Conservation (phyloP, 1,140 invertebrate species). For the Lanistes nyassanus region DNA sequence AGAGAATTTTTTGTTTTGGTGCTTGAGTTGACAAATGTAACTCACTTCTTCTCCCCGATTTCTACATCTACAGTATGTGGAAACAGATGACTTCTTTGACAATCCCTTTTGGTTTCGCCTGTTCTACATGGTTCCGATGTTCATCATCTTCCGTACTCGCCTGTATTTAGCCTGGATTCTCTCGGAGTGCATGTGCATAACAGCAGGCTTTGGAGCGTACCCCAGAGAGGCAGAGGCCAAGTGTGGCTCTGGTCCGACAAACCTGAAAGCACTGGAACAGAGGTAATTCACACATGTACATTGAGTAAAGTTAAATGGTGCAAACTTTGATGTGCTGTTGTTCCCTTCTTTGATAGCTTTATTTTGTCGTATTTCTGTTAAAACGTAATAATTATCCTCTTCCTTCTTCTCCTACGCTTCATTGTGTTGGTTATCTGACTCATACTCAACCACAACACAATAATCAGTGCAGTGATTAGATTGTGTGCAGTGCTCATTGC, state of each 20-base stretch:
- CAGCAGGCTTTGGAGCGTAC: conserved; percentile 90
- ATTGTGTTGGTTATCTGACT: no score
- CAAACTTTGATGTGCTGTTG: no score
- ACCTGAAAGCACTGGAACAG: conserved; percentile 65
- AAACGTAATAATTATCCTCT: no score
- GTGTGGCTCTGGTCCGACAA: conserved; percentile 84
- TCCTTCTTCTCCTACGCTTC: no score
- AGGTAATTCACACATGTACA: not conserved
- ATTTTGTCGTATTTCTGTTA: no score
- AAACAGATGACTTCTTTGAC: conserved; percentile 63
- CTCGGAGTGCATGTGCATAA: conserved; percentile 91
- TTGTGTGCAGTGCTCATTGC: no score
- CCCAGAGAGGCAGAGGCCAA: conserved; percentile 77
- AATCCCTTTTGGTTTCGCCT: conserved; percentile 76
- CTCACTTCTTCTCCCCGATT: conserved; percentile 10
- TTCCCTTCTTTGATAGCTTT: no score
- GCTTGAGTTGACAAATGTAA: not conserved
- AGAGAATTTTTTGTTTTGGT: not conserved
- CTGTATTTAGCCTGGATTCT: conserved; percentile 90
- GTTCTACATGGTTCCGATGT: conserved; percentile 87
- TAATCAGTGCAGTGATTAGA: no score
- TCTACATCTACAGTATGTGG: conserved; percentile 56
- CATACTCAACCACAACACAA: no score
- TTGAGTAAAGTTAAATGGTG: not conserved
- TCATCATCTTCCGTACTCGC: conserved; percentile 87